These are phyloP conservation scores for Ellobium chinense DNA, from an alignment of 2,888 invertebrate genomes.

Conservation along the genomic window DNA sequence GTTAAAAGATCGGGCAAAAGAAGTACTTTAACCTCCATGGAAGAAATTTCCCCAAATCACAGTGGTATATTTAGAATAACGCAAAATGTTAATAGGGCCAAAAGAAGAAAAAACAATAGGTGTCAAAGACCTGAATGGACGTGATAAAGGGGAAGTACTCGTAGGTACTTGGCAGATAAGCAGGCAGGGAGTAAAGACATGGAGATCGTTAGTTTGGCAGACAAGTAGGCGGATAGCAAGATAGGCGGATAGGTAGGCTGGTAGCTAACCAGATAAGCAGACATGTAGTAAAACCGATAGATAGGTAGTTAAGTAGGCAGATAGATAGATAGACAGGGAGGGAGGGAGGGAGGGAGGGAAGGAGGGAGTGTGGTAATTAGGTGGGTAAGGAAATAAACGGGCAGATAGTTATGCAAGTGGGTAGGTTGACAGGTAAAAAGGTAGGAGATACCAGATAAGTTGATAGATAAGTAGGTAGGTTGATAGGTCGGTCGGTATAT, in stretches of 20 bases:
- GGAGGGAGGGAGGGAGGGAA: neutral
- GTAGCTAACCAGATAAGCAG: constrained; percentile 30
- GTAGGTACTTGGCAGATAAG: too few species aligned
- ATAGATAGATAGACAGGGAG: constrained; percentile 1
- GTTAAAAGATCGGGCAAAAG: too few species aligned
- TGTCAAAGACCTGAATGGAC: too few species aligned
- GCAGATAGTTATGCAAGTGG: neutral
- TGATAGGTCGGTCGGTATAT: too few species aligned
- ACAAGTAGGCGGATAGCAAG: neutral
- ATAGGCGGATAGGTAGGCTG: constrained; percentile 34
- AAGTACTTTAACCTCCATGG: too few species aligned
- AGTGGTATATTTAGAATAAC: too few species aligned
- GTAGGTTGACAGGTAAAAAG: neutral
- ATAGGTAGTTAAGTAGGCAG: neutral
- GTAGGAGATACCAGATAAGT: neutral
- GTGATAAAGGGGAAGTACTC: too few species aligned
- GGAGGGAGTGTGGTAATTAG: neutral
- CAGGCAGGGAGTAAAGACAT: neutral
- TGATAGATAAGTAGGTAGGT: neutral
- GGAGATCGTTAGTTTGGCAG: constrained; percentile 10
- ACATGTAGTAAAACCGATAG: neutral
- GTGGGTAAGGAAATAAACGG: neutral
- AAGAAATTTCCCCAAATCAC: too few species aligned
- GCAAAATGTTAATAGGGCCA: too few species aligned
- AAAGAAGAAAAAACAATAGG: too few species aligned